Base-by-base conservation (phyloP, 37 sponge, comb jelly and placozoan genomes). In the Hexactinellida sp. region DNA sequence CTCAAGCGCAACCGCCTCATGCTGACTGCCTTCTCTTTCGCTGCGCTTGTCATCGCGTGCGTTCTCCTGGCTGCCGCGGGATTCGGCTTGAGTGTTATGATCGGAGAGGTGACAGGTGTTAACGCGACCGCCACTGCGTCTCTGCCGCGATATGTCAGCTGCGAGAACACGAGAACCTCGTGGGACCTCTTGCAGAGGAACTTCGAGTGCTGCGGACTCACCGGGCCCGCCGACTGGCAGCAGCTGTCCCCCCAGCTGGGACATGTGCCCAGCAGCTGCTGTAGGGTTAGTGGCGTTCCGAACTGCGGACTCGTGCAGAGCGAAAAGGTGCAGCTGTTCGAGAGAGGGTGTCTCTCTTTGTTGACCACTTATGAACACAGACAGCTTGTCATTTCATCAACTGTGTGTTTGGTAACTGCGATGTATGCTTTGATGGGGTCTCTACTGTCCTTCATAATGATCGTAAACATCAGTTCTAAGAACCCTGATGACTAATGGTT, bases 271-370 rank as follows among this genome's bases (percentile, higher is more conserved):
- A 10, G 28, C 34, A 63, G 76, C 76, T 63, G 76, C 34, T 63
- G 76, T n/a, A 63, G 34, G 76, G 34, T 25, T 3, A 28, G 34
- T 5, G 30, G 76, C 25, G 16, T 47, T 47, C 3, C 1, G 3
- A 63, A n/a, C 76, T 63, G 76, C 76, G 76, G 76, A n/a, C 76
- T 63, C 3, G 76, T 63, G 76, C 21, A 23, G 76, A 63, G 76
- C 30, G 3, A 3, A 32, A 23, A 63, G 3, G 76, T 63, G 76
- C 19, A 63, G 34, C 3, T 63, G 3, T 63, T 63, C 34, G 28
- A 63, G 13, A 28, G 5, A 7, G 76, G 76, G 13, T 63, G 76
- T 63, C 76, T 63, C 76, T 25, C 76, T 7, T 63, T 28, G 3
- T 23, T 63, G 19, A 63, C 13, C 13, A 32, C 76, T 7, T 63